These are phyloP conservation scores for Dinoponera quadriceps DNA, from an alignment of 1,140 invertebrate species.

Conservation along the genomic window DNA sequence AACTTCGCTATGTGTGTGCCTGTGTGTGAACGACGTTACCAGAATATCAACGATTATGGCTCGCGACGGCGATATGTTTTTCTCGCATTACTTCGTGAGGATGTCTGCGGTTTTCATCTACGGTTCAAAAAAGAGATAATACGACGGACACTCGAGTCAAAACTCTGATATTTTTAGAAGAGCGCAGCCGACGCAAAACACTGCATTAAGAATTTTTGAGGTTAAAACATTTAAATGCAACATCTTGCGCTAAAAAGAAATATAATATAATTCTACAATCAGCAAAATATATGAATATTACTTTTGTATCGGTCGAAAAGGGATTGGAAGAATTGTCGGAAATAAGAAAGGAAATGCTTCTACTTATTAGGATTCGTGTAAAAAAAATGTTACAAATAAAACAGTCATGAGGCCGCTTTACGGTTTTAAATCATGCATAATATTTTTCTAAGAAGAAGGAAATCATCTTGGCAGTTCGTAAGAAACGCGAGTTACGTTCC, in stretches of 20 bases:
- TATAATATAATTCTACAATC: no score
- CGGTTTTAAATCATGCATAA: not conserved
- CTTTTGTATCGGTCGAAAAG: no score
- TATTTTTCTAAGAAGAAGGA: not conserved
- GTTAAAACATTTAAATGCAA: constrained; percentile 1
- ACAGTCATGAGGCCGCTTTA: not conserved
- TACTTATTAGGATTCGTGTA: not conserved
- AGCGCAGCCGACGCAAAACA: not conserved
- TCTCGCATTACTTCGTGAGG: constrained; percentile 19
- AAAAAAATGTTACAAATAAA: constrained; percentile 11
- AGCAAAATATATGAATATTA: no score
- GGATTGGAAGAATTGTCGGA: no score
- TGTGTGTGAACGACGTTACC: constrained; percentile 20
- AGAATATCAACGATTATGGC: constrained; percentile 51
- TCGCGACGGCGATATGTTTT: constrained; percentile 19
- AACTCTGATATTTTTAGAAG: not conserved
- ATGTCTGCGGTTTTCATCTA: not conserved
- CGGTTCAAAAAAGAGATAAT: not conserved
- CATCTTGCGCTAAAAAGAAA: no score
- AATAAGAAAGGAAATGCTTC: not conserved
- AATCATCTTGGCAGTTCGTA: not conserved
- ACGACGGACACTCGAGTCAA: not conserved
- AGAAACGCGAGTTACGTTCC: not conserved
- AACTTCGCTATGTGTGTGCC: constrained; percentile 3
- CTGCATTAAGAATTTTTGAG: not conserved